Base-by-base conservation (phyloP, 2,888 invertebrate genomes). In the Stratiomys singularior region DNA sequence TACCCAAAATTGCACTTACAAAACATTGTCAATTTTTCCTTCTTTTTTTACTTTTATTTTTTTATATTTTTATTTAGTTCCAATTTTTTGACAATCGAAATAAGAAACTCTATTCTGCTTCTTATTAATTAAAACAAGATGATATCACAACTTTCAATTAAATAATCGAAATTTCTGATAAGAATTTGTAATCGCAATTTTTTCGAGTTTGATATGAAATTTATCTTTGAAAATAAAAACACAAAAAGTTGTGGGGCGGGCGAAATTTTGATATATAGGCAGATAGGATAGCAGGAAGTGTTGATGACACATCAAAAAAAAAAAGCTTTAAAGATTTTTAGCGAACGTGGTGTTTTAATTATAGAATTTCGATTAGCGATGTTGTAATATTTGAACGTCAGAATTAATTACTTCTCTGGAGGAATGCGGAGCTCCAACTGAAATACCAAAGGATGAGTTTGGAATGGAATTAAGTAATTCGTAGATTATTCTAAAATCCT, bases 131-230 rank as follows among this genome's bases (percentile, higher is more conserved):
- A 63, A 37, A 63, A 28, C 63, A 63, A 28, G 23, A 63, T 63
- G 63, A 63, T 63, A 63, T 63, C 63, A 63, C 63, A 28, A 27
- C 27, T 63, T 63, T 63, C 63, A 63, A 63, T 63, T 63, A 63
- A 63, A 63, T 63, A 63, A 63, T 28, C 15, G 28, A 63, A 63
- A 63, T 28, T 9, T 18, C 27, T 63, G 63, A 63, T 63, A 63
- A 63, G 63, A 63, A 63, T 28, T 25, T 15, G 27, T 11, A 63
- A 60, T 25, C 60, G 37, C 27, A 18, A 52, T n/a, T n/a, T 44
- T 44, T 44, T 13, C 44, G 15, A 52, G 4, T 52, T 52, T 52
- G 52, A 52, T 52, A 13, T 52, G 15, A 52, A 52, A 52, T 52
- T 52, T 52, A 52, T 52, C 52, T n/a, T 13, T 52, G 15, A 52